Percentiles rank a stretch among this genome's conserved stretches.
phyloP scores from a whole-genome alignment of 2,888 invertebrate genomes.

The Gymnosoma rotundatum region DNA sequence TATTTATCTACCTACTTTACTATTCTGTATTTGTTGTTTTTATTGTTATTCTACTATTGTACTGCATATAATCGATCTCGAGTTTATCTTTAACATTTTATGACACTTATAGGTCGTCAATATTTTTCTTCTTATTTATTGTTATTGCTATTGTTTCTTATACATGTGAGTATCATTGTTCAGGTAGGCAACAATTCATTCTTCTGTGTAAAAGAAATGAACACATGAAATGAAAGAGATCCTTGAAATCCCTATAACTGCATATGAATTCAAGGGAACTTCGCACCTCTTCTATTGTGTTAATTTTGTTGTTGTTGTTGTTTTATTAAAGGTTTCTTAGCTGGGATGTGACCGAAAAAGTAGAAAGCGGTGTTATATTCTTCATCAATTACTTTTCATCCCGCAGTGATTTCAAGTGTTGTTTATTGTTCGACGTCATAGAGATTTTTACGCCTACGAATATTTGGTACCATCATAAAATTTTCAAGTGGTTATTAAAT shows the following conservation, averaged over 20 bases:
- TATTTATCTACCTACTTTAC: slow-evolving; percentile 56
- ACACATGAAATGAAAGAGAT: slow-evolving; percentile 47
- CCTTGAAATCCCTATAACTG: slow-evolving; percentile 55
- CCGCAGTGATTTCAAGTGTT: slow-evolving; percentile 75
- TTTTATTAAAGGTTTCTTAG: slow-evolving; percentile 6
- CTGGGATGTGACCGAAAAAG: not conserved
- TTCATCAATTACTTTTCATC: slow-evolving; percentile 70
- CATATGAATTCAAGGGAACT: slow-evolving; percentile 65
- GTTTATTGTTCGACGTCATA: slow-evolving; percentile 74
- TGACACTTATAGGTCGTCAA: slow-evolving; percentile 60
- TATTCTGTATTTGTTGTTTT: not conserved
- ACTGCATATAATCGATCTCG: slow-evolving; percentile 47
- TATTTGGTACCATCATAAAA: slow-evolving; percentile 62
- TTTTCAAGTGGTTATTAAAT: slow-evolving; percentile 76
- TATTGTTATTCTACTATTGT: slow-evolving; percentile 27
- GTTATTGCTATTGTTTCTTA: slow-evolving; percentile 25
- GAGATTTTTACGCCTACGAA: slow-evolving; percentile 74
- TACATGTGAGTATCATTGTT: not conserved
- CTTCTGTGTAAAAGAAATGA: slow-evolving; percentile 32
- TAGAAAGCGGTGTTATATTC: slow-evolving; percentile 39
- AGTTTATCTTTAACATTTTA: slow-evolving; percentile 64
- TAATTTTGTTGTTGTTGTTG: slow-evolving; percentile 15
- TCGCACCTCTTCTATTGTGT: slow-evolving; percentile 62
- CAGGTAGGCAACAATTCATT: slow-evolving; percentile 64
- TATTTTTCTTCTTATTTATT: slow-evolving; percentile 24